Evolutionary conservation across 2,797 vertebrate species (phyloP).

Genomic region (Micromesistius poutassou): DNA sequence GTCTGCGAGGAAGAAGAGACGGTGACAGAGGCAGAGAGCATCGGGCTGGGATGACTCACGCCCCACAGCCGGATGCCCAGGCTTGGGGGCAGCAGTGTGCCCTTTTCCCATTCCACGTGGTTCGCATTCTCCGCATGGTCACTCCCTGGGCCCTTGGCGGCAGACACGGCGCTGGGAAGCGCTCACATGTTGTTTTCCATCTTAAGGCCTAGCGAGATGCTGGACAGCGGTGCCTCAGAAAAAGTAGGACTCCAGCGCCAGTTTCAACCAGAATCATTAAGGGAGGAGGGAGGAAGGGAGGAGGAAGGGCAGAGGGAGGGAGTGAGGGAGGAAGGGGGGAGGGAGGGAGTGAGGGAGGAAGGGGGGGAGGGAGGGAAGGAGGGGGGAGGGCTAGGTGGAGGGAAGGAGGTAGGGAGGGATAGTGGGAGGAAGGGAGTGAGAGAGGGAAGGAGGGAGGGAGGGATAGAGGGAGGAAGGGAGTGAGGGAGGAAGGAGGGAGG

Average conservation of each 20-base stretch:
- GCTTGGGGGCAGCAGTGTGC: conserved; percentile 54
- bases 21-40: background rate
- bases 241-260: background rate
- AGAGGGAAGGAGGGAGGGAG: background rate
- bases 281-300: too few species aligned
- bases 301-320: too few species aligned
- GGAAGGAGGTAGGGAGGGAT: background rate
- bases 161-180: conserved; percentile 16
- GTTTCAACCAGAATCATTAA: background rate
- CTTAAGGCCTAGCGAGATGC: conserved; percentile 32
- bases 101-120: conserved; percentile 64
- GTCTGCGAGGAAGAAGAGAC: conserved; percentile 28
- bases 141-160: conserved; percentile 35
- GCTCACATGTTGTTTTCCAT: conserved; percentile 26
- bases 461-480: background rate
- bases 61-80: conserved; percentile 51
- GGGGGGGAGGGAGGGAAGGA: background rate
- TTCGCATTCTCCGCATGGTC: conserved; percentile 55
- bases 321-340: too few species aligned
- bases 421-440: background rate
- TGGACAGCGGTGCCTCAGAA: background rate
- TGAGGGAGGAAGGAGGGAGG: background rate
- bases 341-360: background rate
- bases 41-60: conserved; percentile 30
- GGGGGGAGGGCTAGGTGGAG: background rate